Conservation (phyloP, 2,888 invertebrate species). For the Euproctis similis region DNA sequence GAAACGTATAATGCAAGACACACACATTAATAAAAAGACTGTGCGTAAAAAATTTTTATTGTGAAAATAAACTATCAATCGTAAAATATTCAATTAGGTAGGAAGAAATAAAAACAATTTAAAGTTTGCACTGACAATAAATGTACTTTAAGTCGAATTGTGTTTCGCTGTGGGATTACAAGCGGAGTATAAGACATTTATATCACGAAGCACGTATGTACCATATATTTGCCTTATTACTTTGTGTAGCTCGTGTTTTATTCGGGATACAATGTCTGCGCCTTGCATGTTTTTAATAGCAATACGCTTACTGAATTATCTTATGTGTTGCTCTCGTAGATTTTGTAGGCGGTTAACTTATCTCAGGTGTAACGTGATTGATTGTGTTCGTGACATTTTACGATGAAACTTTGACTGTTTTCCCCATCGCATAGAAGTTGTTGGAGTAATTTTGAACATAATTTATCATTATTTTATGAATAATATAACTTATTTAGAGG, state of each 20-base stretch:
- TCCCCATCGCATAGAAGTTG: no score
- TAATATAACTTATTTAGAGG: no score
- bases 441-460: no score
- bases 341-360: conserved; percentile 16
- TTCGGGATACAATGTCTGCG: conserved; percentile 36
- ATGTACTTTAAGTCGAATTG: conserved; percentile 31
- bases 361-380: conserved; percentile 20
- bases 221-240: conserved; percentile 42
- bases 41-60: conserved; percentile 46
- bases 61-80: conserved; percentile 20
- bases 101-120: conserved; percentile 36
- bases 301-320: conserved; percentile 36
- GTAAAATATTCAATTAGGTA: conserved; percentile 24
- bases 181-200: conserved; percentile 23
- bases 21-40: conserved; percentile 37
- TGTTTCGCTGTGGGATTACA: conserved; percentile 22
- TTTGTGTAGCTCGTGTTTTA: conserved; percentile 39
- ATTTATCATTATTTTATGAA: no score
- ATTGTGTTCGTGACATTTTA: conserved; percentile 14
- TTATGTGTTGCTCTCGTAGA: conserved; percentile 40
- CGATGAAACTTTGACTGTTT: conserved; percentile 9
- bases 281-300: conserved; percentile 34
- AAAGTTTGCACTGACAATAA: conserved; percentile 48
- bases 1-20: conserved; percentile 62
- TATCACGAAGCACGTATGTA: conserved; percentile 49